These are phyloP conservation scores for Adelphocoris suturalis DNA, from an alignment of 2,888 invertebrate genomes.

Conservation along the genomic window DNA sequence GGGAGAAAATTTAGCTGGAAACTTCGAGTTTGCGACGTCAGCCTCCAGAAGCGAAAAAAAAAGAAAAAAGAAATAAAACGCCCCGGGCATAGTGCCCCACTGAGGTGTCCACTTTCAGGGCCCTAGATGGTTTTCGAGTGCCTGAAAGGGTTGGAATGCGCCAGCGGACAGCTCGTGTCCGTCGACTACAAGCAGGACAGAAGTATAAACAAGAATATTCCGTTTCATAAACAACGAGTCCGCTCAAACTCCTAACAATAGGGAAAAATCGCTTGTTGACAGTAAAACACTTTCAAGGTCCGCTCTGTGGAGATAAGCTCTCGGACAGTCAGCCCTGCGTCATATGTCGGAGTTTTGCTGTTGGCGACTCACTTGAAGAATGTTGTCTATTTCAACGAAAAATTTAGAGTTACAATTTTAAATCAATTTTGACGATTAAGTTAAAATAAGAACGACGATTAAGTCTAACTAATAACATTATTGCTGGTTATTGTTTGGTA, in stretches of 20 bases:
- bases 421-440: no score
- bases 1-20: background rate
- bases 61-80: no score
- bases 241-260: background rate
- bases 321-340: no score
- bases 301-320: background rate
- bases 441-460: no score
- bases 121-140: background rate
- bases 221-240: constrained; percentile 38
- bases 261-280: constrained; percentile 24
- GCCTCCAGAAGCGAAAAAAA: background rate
- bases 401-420: no score
- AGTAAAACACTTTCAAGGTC: background rate
- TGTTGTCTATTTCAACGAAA: no score
- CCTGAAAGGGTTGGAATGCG: constrained; percentile 5
- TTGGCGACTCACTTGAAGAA: no score
- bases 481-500: no score
- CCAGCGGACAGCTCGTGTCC: background rate
- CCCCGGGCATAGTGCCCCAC: constrained; percentile 31
- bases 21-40: background rate
- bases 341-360: no score
- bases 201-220: constrained; percentile 24
- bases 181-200: background rate
- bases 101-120: constrained; percentile 38
- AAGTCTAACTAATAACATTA: no score